A percentile compares a stretch with the other conserved stretches of the same genome.
Evolutionary conservation across 2,888 invertebrate genomes (phyloP).

Genomic region (Sphaeridia pumilis): DNA sequence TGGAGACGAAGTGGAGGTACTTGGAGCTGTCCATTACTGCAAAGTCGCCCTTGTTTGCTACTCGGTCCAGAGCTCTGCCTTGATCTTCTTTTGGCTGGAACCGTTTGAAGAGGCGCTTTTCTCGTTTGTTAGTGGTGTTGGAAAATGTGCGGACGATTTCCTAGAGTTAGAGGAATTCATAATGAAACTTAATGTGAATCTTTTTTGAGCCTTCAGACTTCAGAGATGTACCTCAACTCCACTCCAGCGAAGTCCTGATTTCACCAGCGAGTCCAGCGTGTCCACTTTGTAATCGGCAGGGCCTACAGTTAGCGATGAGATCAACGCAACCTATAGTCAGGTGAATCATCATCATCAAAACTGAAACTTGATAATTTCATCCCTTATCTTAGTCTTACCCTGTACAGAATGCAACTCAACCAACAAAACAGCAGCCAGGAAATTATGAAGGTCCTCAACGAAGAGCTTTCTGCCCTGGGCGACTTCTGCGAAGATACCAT

Average conservation of each 20-base stretch:
- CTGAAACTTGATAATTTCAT: too few species aligned
- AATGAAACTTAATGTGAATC: too few species aligned
- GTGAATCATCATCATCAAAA: too few species aligned
- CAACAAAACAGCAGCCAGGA: constrained; percentile 35
- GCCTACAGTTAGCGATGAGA: constrained; percentile 33
- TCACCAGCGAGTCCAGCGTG: constrained; percentile 21
- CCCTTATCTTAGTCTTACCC: constrained; percentile 14
- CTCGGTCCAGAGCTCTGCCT: constrained; percentile 27
- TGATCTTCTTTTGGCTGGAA: constrained; percentile 21
- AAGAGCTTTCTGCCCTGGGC: constrained; percentile 28
- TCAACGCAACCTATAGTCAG: constrained; percentile 22
- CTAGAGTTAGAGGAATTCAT: constrained; percentile 10
- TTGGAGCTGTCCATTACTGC: constrained; percentile 35
- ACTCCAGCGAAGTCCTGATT: constrained; percentile 33
- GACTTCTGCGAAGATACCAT: constrained; percentile 26
- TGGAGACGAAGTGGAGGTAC: constrained; percentile 24
- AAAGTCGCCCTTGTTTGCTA: constrained; percentile 31
- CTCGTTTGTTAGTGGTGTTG: constrained; percentile 22
- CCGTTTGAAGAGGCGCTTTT: constrained; percentile 26
- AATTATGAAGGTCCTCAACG: constrained; percentile 30
- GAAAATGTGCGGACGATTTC: constrained; percentile 30
- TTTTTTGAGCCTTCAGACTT: too few species aligned
- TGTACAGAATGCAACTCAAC: constrained; percentile 30
- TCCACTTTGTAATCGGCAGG: constrained; percentile 29
- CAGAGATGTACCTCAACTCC: constrained; percentile 20